A percentile compares a stretch with the other conserved stretches of the same genome.
Conservation (phyloP, 2,797 vertebrate species). For the Acanthiza pusilla region DNA sequence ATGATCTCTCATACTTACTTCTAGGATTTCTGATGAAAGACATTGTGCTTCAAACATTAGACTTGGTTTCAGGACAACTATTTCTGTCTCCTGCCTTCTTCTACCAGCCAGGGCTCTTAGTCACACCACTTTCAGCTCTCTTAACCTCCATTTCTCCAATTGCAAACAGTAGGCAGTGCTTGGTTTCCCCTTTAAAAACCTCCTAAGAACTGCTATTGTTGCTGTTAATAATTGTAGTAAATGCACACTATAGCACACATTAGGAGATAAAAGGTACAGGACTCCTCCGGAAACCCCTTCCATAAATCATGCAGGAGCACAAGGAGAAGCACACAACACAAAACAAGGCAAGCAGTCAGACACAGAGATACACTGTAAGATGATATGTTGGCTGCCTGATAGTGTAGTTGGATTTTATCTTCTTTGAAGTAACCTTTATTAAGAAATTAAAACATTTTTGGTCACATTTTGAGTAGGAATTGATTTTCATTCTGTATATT, state of each 20-base stretch:
- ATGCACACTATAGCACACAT: background rate
- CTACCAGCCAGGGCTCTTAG: background rate
- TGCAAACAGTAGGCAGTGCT: background rate
- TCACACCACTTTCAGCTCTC: background rate
- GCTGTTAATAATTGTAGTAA: background rate
- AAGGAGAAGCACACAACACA: background rate
- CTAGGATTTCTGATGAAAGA: background rate
- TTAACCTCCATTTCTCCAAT: background rate
- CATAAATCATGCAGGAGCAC: background rate
- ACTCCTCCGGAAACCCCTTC: background rate
- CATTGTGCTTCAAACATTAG: background rate
- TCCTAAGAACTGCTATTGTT: background rate
- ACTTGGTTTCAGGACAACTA: background rate
- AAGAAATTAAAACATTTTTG: background rate
- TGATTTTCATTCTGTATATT: slow-evolving; percentile 2
- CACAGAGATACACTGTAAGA: background rate
- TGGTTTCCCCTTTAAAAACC: background rate
- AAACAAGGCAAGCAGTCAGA: background rate
- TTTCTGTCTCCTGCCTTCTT: background rate
- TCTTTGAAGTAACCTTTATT: background rate
- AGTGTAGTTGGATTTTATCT: background rate
- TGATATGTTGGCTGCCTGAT: background rate
- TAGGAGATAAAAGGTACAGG: background rate
- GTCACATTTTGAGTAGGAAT: background rate
- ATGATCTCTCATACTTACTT: background rate